Evolutionary conservation across 64 coral and sea anemone genomes (phyloP), one percentile per base, ranked within the genome.

Genomic region (Astreopora myriophthalma): DNA sequence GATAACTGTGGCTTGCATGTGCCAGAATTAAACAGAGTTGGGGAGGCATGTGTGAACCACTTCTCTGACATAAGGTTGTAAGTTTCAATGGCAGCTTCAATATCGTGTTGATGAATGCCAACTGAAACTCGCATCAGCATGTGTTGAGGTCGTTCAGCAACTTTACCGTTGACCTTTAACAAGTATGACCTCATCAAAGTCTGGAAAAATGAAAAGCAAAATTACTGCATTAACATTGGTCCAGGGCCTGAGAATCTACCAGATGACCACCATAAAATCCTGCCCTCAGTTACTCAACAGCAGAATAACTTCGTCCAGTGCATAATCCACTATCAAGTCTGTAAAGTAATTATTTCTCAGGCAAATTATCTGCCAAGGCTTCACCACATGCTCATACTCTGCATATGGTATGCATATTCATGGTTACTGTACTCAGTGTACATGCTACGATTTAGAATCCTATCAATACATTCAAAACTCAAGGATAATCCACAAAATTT

Each of bases 41-140:
- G 96, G 20, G 96, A 98, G 20, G 96, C 96, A 94, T 98, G 96
- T 0, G 96, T 98, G 35, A 98, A 98, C 96, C 96, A 98, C 22
- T 88, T 92, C 24, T 98, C 96, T 3, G 92, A 95, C 64, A 98
- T 65, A 17, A 98, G 49, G 64, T 92, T 95, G 79, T 95, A 98
- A 5, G 93, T 98, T 86, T 98, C 93, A 92, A 95, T 95, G 22
- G 96, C 96, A 42, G 92, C 89, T 4, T 92, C 77, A 20, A 98
- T 98, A 29, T 98, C 89, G 65, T 95, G 79, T 37, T 71, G 71
- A 67, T 98, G 96, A 44, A 98, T 98, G 37, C 96, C 96, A 57
- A 98, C 85, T 83, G 92, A 69, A 19, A 98, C 96, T 65, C 96
- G 51, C 96, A 98, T 98, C 32, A 98, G 73, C 96, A 98, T 98